phyloP scores from a whole-genome alignment of 2,888 invertebrate genomes.

The Coremacera marginata region DNA sequence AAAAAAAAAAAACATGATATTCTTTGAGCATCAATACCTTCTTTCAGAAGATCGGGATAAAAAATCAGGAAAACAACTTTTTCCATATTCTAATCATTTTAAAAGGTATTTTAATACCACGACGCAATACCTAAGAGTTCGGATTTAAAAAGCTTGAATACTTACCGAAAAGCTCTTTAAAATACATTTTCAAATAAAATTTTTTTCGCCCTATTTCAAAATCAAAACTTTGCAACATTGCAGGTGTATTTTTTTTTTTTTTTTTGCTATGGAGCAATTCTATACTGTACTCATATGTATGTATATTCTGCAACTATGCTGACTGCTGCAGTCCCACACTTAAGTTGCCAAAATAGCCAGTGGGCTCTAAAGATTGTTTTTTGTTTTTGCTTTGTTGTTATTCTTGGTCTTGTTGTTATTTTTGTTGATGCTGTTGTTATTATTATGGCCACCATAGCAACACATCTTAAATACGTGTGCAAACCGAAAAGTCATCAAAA shows the following conservation, averaged over 20 bases:
- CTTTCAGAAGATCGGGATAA: no score
- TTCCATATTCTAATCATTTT: no score
- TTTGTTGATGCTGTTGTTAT: background rate
- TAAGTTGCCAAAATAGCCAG: constrained; percentile 14
- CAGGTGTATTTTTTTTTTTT: constrained; percentile 13
- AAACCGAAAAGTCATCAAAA: background rate
- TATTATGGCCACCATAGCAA: background rate
- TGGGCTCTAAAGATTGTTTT: background rate
- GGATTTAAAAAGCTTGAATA: no score
- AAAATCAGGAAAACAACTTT: no score
- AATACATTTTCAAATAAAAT: background rate
- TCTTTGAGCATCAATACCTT: no score
- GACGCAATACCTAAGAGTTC: no score
- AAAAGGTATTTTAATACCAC: no score
- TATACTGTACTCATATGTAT: background rate
- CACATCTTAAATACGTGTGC: background rate
- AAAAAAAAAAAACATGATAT: no score
- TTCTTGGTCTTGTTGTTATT: background rate
- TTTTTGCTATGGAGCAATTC: background rate
- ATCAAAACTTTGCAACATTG: background rate
- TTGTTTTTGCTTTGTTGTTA: background rate
- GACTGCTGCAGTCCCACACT: background rate
- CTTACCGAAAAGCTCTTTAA: no score
- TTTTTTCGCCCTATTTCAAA: background rate
- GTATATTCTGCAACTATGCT: background rate